A percentile compares a stretch with the other conserved stretches of the same genome.
phyloP scores from a whole-genome alignment of 1,140 invertebrate species.

The Orius insidiosus region DNA sequence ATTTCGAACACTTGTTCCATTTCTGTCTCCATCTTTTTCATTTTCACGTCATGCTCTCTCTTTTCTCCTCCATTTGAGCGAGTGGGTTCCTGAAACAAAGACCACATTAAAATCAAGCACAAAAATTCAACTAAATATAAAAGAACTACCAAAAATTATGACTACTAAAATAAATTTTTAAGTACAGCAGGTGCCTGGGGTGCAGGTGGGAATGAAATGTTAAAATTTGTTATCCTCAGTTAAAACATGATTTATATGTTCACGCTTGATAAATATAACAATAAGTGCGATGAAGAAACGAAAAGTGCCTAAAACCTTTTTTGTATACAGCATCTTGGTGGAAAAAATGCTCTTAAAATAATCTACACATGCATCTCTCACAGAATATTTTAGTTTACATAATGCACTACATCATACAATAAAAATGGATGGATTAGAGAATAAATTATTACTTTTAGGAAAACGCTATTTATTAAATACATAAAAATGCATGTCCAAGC shows the following conservation, averaged over 20 bases:
- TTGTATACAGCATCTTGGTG: background rate
- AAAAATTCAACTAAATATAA: constrained; percentile 3
- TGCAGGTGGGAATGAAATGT: too few species aligned
- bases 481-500: too few species aligned
- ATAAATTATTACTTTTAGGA: too few species aligned
- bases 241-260: too few species aligned
- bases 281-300: too few species aligned
- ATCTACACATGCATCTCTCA: background rate
- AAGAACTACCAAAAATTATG: background rate
- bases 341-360: background rate
- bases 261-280: too few species aligned
- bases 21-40: constrained; percentile 91
- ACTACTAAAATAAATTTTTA: too few species aligned
- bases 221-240: too few species aligned
- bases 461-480: too few species aligned
- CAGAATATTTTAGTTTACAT: constrained; percentile 3
- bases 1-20: constrained; percentile 88
- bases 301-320: background rate
- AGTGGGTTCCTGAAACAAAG: constrained; percentile 67
- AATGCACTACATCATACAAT: too few species aligned
- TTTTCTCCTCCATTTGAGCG: constrained; percentile 95
- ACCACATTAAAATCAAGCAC: background rate
- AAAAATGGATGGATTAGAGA: too few species aligned
- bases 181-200: background rate
- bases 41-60: constrained; percentile 83